phyloP scores from a whole-genome alignment of 2,797 vertebrate genomes.

The Acropternis orthonyx region DNA sequence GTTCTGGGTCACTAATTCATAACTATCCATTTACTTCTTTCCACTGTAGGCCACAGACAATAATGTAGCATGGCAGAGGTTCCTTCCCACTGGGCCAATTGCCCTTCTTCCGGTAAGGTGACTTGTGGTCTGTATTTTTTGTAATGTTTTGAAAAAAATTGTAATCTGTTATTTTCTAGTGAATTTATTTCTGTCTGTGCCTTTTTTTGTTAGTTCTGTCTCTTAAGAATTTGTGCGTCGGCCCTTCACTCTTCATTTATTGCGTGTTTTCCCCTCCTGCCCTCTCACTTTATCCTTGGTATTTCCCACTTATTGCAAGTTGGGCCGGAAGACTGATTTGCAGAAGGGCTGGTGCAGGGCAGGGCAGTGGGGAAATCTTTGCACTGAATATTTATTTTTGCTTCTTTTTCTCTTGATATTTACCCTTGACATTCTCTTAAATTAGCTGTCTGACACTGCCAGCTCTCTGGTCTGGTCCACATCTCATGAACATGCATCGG shows the following conservation, averaged over 20 bases:
- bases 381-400: not conserved
- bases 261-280: not conserved
- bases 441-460: conserved; percentile 88
- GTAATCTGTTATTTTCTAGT: not conserved
- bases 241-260: not conserved
- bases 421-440: conserved; percentile 15
- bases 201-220: not conserved
- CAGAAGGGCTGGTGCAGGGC: not conserved
- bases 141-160: not conserved
- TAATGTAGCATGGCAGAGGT: conserved; percentile 97
- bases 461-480: conserved; percentile 98
- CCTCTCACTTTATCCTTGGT: not conserved
- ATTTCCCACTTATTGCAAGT: not conserved
- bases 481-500: conserved; percentile 86
- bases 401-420: not conserved
- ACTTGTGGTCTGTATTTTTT: not conserved
- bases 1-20: not conserved
- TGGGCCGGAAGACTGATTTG: not conserved
- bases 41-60: conserved; percentile 89
- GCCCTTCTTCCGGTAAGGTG: conserved; percentile 91
- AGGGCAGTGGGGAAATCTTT: not conserved
- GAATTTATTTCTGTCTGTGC: not conserved
- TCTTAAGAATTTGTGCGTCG: not conserved
- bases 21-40: not conserved
- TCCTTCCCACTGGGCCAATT: conserved; percentile 94